Percentiles rank a stretch among this genome's conserved stretches.
Evolutionary conservation across 2,797 vertebrate species (phyloP).

Genomic region (Mionectes olivaceus): DNA sequence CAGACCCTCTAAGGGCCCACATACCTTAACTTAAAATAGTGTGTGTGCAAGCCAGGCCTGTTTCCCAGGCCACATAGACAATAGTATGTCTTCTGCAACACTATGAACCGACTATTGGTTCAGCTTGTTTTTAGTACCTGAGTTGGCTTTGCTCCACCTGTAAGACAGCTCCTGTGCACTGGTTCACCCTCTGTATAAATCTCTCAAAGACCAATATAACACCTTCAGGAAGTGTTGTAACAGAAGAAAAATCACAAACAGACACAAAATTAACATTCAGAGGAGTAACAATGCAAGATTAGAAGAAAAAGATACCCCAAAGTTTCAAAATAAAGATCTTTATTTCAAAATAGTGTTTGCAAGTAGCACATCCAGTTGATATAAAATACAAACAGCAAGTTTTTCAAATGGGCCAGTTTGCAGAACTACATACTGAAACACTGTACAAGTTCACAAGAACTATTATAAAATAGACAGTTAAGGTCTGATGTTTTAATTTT

Average conservation of each 20-base stretch:
- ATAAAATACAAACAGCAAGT: slow-evolving; percentile 72
- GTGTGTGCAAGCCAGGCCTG: neutral
- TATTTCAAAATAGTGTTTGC: slow-evolving; percentile 80
- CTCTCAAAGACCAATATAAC: neutral
- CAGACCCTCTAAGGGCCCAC: neutral
- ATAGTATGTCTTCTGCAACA: neutral
- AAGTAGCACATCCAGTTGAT: slow-evolving; percentile 75
- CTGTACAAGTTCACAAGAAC: slow-evolving; percentile 54
- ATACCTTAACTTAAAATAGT: neutral
- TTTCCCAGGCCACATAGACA: neutral
- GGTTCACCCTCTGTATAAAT: neutral
- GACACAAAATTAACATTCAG: neutral
- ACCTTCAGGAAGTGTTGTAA: neutral
- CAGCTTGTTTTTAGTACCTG: neutral
- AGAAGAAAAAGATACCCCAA: neutral
- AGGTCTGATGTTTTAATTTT: slow-evolving; percentile 62
- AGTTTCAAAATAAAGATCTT: slow-evolving; percentile 75
- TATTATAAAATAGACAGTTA: slow-evolving; percentile 60
- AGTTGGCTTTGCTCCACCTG: neutral
- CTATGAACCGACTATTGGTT: neutral
- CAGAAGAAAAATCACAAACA: neutral
- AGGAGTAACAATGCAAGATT: neutral
- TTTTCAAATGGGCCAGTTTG: slow-evolving; percentile 48
- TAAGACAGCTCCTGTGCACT: neutral
- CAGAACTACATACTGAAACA: slow-evolving; percentile 61